Conservation (phyloP, 2,113 vertebrate species). For the Chaetops frenatus region DNA sequence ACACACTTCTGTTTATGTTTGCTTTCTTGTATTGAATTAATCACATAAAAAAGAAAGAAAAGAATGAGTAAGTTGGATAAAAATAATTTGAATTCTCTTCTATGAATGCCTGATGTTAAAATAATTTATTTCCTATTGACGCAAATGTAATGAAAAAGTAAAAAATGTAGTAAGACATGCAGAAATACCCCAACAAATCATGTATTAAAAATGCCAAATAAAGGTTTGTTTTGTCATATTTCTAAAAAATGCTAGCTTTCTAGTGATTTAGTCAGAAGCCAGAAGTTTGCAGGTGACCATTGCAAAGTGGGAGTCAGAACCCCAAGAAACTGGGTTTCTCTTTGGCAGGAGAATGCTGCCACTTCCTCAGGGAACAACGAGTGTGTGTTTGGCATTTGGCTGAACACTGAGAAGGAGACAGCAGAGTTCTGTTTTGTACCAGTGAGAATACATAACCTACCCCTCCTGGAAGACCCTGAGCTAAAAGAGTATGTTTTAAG, state of each 20-base stretch:
- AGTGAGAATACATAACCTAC: background rate
- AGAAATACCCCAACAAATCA: background rate
- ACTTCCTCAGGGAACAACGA: accelerated
- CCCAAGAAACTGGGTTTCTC: background rate
- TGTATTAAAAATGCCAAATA: background rate
- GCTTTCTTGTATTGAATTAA: background rate
- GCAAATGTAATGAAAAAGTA: background rate
- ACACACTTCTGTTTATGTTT: background rate
- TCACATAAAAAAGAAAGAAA: background rate
- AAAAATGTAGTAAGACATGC: background rate
- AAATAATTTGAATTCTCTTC: background rate
- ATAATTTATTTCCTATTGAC: background rate
- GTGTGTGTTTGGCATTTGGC: background rate
- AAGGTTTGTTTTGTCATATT: background rate
- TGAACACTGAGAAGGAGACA: background rate
- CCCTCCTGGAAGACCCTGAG: background rate
- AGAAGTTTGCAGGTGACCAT: background rate
- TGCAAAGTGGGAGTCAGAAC: background rate
- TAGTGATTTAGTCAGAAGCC: background rate
- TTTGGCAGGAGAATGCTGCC: background rate
- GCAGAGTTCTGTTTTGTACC: background rate
- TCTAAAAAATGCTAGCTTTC: background rate
- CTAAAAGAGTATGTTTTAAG: background rate
- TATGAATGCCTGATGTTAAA: background rate
- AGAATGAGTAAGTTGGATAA: background rate